Conservation (phyloP, 2,113 vertebrate genomes). For the Leucopsar rothschildi region DNA sequence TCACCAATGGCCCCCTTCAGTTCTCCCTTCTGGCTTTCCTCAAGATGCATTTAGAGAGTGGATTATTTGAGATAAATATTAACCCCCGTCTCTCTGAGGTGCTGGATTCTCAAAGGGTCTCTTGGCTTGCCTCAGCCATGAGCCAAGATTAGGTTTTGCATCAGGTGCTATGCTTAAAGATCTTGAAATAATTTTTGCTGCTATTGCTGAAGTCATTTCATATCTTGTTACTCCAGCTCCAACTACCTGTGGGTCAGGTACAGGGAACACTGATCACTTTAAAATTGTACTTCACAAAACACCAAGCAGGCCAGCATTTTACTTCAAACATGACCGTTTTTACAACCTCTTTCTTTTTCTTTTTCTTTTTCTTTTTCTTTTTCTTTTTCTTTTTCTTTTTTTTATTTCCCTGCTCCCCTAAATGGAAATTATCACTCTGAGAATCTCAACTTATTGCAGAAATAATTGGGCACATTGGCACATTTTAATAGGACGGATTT, state of each 20-base stretch:
- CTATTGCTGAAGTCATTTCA: neutral
- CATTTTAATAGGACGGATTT: neutral
- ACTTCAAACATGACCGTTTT: neutral
- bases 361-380: too few relatives aligned
- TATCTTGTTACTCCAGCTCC: neutral
- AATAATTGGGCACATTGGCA: neutral
- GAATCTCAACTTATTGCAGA: neutral
- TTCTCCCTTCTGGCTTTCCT: neutral
- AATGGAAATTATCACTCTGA: neutral
- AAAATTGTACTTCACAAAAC: neutral
- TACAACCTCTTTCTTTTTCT: too few relatives aligned
- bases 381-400: too few relatives aligned
- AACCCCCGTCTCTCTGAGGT: neutral
- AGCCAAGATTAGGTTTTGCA: neutral
- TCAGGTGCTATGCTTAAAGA: rapidly evolving
- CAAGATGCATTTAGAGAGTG: neutral
- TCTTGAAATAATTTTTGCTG: neutral
- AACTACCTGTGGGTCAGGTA: neutral
- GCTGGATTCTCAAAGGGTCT: neutral
- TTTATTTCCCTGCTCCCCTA: rapidly evolving
- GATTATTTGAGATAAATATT: neutral
- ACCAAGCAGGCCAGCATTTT: neutral
- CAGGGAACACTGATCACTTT: neutral
- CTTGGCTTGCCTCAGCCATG: neutral
- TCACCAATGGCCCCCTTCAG: rapidly evolving